A percentile compares a stretch with the other conserved stretches of the same genome.
Evolutionary conservation across 2,113 vertebrate genomes (phyloP).

Genomic region (Vidua chalybeata): DNA sequence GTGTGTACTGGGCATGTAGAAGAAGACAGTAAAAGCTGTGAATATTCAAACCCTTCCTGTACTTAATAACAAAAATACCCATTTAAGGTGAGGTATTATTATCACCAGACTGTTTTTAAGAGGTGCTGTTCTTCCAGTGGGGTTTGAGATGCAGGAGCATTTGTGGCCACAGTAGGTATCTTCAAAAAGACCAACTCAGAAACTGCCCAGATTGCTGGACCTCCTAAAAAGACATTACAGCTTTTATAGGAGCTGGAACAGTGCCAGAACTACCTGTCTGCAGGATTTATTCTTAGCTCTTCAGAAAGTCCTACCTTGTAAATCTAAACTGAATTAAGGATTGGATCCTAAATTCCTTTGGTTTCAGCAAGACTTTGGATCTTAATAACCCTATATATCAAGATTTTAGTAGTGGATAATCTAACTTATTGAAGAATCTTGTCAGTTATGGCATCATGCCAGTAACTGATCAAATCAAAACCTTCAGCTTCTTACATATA

Average conservation of each 20-base stretch:
- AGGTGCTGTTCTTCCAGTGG: not conserved
- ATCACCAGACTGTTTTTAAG: not conserved
- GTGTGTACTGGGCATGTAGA: not conserved
- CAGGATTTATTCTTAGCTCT: slow-evolving; percentile 4
- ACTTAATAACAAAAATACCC: not conserved
- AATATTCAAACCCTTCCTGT: not conserved
- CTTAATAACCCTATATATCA: not conserved
- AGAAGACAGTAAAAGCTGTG: not conserved
- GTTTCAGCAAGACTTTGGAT: slow-evolving; percentile 14
- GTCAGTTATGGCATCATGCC: not conserved
- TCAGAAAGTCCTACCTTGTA: not conserved
- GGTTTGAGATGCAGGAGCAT: not conserved
- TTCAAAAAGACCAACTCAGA: not conserved
- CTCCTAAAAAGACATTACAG: not conserved
- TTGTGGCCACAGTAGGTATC: not conserved
- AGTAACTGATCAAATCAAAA: not conserved
- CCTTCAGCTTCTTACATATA: not conserved
- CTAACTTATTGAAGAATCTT: not conserved
- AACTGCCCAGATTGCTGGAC: not conserved
- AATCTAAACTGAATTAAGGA: slow-evolving; percentile 36
- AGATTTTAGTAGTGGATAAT: slow-evolving; percentile 6
- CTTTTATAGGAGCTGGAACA: not conserved
- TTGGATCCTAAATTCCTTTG: slow-evolving; percentile 35
- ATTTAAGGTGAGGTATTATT: not conserved
- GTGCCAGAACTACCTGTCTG: not conserved